phyloP scores from a whole-genome alignment of 2,797 vertebrate species.

The Craterocephalus amniculus region DNA sequence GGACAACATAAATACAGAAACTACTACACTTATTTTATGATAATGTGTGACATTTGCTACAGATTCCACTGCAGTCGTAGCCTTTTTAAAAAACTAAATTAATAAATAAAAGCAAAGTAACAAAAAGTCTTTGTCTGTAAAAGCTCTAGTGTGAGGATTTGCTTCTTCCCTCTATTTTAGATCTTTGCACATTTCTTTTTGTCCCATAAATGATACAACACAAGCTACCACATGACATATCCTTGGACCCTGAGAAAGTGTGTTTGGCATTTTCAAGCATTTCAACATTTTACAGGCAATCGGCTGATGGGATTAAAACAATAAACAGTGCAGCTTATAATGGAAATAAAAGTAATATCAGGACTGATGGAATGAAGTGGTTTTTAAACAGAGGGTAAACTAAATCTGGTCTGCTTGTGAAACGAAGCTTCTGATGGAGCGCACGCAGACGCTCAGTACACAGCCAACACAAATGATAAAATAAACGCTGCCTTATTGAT shows the following conservation, averaged over 20 bases:
- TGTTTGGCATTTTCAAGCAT: conserved; percentile 12
- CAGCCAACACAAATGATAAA: conserved; percentile 25
- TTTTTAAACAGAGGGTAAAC: background rate
- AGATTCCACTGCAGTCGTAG: background rate
- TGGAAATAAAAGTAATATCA: background rate
- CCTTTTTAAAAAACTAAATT: background rate
- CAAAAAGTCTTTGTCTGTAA: conserved; percentile 3
- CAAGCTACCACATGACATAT: background rate
- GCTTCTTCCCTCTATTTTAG: conserved; percentile 12
- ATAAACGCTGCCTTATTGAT: conserved; percentile 19
- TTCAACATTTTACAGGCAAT: conserved; percentile 6
- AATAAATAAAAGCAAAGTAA: background rate
- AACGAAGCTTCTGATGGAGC: background rate
- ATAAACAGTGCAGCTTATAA: conserved; percentile 3
- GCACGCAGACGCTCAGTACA: background rate
- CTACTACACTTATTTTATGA: conserved; percentile 7
- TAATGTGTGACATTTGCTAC: conserved; percentile 1
- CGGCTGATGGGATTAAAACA: conserved; percentile 11
- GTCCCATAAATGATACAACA: background rate
- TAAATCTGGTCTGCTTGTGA: conserved; percentile 9
- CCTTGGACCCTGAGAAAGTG: conserved; percentile 4
- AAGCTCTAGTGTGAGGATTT: conserved; percentile 1
- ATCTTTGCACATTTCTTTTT: conserved; percentile 13
- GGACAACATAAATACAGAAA: conserved; percentile 5
- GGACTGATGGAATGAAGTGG: conserved; percentile 1